phyloP scores from a whole-genome alignment of 2,113 vertebrate genomes.

The Agapornis roseicollis region DNA sequence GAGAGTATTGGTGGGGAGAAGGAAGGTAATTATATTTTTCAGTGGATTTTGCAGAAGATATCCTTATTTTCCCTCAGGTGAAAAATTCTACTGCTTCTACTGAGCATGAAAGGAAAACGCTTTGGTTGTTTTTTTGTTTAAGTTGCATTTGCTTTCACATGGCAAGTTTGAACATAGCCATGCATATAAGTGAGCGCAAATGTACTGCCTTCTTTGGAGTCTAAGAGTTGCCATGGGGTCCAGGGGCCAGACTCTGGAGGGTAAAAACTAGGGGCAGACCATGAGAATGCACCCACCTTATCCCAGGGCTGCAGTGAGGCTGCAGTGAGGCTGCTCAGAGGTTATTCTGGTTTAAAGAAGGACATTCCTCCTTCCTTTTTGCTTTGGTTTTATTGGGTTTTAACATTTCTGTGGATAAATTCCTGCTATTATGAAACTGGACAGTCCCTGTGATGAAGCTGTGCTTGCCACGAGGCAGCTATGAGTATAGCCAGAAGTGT shows the following conservation, averaged over 20 bases:
- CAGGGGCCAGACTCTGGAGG: background rate
- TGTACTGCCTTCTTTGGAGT: too few relatives aligned
- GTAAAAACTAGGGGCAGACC: too few relatives aligned
- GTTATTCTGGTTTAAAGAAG: background rate
- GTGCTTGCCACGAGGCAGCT: fast-evolving
- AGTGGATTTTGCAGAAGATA: background rate
- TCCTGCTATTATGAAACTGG: background rate
- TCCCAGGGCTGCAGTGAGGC: background rate
- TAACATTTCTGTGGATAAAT: background rate
- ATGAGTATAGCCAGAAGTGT: background rate
- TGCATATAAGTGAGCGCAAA: fast-evolving
- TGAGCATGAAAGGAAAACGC: background rate
- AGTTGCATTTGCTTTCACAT: background rate
- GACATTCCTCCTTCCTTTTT: background rate
- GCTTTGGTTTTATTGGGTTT: background rate
- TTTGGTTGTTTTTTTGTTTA: background rate
- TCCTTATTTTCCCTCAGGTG: background rate
- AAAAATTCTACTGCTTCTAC: background rate
- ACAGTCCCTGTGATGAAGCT: background rate
- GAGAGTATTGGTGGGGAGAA: background rate
- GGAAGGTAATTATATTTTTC: background rate
- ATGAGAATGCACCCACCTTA: background rate
- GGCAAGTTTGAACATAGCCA: background rate
- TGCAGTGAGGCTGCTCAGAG: background rate
- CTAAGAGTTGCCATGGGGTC: background rate